Base-by-base conservation (phyloP, 2,113 vertebrate species). In the Poicephalus meyeri region DNA sequence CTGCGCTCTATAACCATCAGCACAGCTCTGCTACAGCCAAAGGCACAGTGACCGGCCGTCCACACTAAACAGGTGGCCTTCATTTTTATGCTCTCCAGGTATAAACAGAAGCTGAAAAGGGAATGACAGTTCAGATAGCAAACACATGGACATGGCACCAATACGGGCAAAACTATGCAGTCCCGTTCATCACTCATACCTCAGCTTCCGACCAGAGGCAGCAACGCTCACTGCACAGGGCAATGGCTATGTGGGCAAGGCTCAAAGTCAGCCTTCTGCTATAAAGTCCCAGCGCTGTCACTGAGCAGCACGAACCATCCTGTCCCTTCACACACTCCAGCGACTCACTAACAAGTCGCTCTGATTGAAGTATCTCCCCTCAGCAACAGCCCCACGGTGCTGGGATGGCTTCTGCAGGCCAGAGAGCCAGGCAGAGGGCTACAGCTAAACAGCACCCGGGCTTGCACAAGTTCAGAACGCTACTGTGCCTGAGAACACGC, bases 401-500 rank as follows among this genome's bases (percentile, higher is more conserved):
- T 0, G 1, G 13, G 64, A 5, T 11, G 24, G 31, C 52, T 2
- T 4, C 47, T 20, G 61, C 70, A 16, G 21, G 61, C 33, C 53
- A 4, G 0, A 0, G 9, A 42, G 52, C 25, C 1, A 15, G 50
- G 15, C 76, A 28, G 46, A 31, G 31, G 31, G 42, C 16, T 24
- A 1, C 9, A 6, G 16, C 52, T 25, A 23, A 25, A 18, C 58
- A 41, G 61, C 52, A 16, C 18, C 53, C 33, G 1, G 14, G 4
- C 12, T 4, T 5, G 33, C 61, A 29, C 35, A 4, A 20, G 39
- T 11, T 26, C 79, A 39, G 13, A 4, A 4, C 1, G 0, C 12
- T 9, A 5, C 3, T 3, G 50, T 1, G 9, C 49, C 2, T 0
- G 31, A 35, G 14, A 35, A 20, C 18, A 18, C 0, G 0, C 76